These are phyloP conservation scores for Lampris incognitus DNA, from an alignment of 2,113 vertebrate genomes.

Conservation along the genomic window DNA sequence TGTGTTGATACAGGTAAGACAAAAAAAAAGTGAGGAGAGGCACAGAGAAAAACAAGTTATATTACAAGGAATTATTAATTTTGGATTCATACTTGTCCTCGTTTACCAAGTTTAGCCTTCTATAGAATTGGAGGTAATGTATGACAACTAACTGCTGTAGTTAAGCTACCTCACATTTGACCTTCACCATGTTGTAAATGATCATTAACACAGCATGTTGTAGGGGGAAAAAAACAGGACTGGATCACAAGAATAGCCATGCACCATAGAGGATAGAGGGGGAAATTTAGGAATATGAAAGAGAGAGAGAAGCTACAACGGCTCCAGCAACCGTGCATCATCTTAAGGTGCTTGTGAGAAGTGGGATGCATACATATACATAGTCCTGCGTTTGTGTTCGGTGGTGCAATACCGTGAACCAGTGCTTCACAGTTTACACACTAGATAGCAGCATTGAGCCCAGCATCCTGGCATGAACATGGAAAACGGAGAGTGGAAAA, in stretches of 20 bases:
- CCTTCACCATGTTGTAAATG: slow-evolving; percentile 51
- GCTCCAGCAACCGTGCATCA: not conserved
- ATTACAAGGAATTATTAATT: slow-evolving; percentile 39
- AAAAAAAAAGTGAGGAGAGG: slow-evolving; percentile 19
- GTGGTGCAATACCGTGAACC: slow-evolving; percentile 2
- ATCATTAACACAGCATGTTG: slow-evolving; percentile 10
- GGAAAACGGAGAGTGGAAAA: not conserved
- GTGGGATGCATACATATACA: not conserved
- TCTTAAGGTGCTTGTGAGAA: accelerated
- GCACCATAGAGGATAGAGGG: not conserved
- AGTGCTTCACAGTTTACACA: slow-evolving; percentile 29
- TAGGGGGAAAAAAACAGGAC: slow-evolving; percentile 2
- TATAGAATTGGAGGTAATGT: not conserved
- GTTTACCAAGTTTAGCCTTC: not conserved
- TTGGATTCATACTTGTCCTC: slow-evolving; percentile 20
- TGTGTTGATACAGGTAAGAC: slow-evolving; percentile 59
- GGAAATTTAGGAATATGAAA: accelerated
- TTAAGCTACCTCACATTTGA: slow-evolving; percentile 48
- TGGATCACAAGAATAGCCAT: not conserved
- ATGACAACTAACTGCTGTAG: slow-evolving; percentile 35
- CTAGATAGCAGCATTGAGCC: slow-evolving; percentile 41
- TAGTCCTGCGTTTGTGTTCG: not conserved
- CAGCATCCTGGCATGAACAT: not conserved
- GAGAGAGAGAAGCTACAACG: not conserved
- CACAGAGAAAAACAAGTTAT: slow-evolving; percentile 17